Conservation (phyloP, 1,140 invertebrate genomes). For the Oncopodura yosiiana region DNA sequence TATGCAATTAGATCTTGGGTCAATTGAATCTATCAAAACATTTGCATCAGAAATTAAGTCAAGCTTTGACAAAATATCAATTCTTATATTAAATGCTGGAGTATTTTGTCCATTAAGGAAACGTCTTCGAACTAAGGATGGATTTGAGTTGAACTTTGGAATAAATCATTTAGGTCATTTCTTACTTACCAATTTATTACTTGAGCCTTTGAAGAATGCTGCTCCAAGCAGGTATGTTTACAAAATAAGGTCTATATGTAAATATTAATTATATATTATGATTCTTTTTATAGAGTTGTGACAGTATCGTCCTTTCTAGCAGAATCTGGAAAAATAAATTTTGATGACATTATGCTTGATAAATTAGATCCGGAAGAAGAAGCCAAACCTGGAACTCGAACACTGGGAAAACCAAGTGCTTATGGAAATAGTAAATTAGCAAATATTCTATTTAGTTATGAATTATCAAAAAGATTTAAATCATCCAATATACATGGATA, state of each 20-base stretch:
- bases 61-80: slow-evolving; percentile 53
- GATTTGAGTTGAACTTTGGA: slow-evolving; percentile 71
- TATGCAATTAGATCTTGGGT: slow-evolving; percentile 59
- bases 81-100: slow-evolving; percentile 66
- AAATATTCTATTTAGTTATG: slow-evolving; percentile 57
- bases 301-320: slow-evolving; percentile 49
- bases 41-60: slow-evolving; percentile 54
- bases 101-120: slow-evolving; percentile 48
- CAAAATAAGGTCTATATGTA: not conserved
- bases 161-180: slow-evolving; percentile 76
- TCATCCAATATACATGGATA: slow-evolving; percentile 57
- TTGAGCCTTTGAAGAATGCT: slow-evolving; percentile 54
- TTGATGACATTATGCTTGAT: slow-evolving; percentile 58
- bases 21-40: slow-evolving; percentile 55
- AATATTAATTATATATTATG: not conserved
- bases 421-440: slow-evolving; percentile 73
- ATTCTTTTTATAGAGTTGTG: slow-evolving; percentile 43
- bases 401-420: slow-evolving; percentile 41
- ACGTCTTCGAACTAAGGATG: slow-evolving; percentile 57
- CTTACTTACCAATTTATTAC: slow-evolving; percentile 65
- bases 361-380: slow-evolving; percentile 40
- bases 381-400: slow-evolving; percentile 35
- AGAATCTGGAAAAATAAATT: slow-evolving; percentile 57
- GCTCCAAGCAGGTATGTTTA: slow-evolving; percentile 49
- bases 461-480: slow-evolving; percentile 50